Percentiles rank a stretch among this genome's conserved stretches.
Evolutionary conservation across 2,797 vertebrate genomes (phyloP).

Genomic region (Coendou prehensilis): DNA sequence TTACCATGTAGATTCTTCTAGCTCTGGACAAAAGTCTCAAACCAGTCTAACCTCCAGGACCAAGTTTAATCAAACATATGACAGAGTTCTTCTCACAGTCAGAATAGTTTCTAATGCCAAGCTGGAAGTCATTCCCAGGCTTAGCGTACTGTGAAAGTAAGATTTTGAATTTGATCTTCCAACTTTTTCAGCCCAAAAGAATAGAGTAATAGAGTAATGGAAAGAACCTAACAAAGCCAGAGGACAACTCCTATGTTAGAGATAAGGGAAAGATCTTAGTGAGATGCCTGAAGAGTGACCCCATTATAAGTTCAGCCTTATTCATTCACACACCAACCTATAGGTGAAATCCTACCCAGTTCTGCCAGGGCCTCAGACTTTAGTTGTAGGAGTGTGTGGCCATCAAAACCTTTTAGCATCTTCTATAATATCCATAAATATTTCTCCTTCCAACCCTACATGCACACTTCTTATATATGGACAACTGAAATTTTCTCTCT

Average conservation of each 20-base stretch:
- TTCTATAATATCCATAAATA: background rate
- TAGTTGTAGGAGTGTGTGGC: background rate
- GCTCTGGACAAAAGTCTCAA: background rate
- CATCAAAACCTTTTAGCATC: background rate
- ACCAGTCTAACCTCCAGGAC: background rate
- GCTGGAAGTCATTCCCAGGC: background rate
- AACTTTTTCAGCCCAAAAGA: background rate
- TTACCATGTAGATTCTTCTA: background rate
- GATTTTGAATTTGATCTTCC: background rate
- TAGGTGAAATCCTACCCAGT: background rate
- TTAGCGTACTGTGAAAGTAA: background rate
- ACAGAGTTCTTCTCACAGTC: background rate
- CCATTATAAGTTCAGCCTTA: background rate
- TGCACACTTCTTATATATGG: background rate
- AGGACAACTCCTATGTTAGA: background rate
- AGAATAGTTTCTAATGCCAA: background rate
- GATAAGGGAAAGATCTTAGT: background rate
- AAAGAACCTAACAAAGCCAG: background rate
- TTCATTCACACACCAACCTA: background rate
- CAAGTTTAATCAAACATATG: background rate
- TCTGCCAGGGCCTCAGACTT: background rate
- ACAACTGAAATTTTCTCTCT: background rate
- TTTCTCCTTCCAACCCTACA: background rate
- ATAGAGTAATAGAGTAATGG: background rate
- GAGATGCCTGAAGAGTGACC: background rate